Evolutionary conservation across 2,113 vertebrate genomes (phyloP), one percentile per base, ranked within the genome.

Genomic region (Verasper variegatus): DNA sequence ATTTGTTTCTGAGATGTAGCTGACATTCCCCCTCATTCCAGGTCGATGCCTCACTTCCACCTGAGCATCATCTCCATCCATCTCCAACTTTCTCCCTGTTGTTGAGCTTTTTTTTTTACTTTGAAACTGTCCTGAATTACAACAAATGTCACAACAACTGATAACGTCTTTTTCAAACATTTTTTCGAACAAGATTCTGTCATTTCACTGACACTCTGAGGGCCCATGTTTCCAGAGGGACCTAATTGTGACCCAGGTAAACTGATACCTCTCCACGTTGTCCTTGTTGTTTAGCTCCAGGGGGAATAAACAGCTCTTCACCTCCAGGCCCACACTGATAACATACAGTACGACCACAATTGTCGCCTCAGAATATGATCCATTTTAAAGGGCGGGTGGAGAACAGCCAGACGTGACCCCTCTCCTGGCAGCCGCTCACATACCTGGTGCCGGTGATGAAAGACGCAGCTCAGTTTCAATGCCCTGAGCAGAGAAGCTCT

Each of bases 231-330:
- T 92, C 86, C 88, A 85, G 58, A 21, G 91, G 82, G 88, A 91
- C 82, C 15, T 83, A 66, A 81, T 80, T 89, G 84, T 87, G 80
- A 88, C 76, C 40, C 47, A 55, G 68, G 90, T 90, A 94, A 93
- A 87, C 37, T 63, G 90, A 94, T 69, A 89, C 88, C 65, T 66
- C 66, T 81, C 75, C 74, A 86, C 74, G 76, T 90, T 86, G 31
- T 6, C 31, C 31, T 31, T 31, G 31, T 31, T 31, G 31, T 88
- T 92, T 83, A 65, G 58, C 76, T 86, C 27, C 71, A 5, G 24
- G 67, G 49, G 68, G 51, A 54, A 61, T 49, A 68, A 76, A 74
- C 68, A 67, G 27, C 64, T 60, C 26, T 35, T 51, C 45, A 31
- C 31, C 31, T 31, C 31, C 31, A 31, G 31, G 31, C 1, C 31